Evolutionary conservation across 1,140 invertebrate species (phyloP).

Genomic region (Pantala flavescens): DNA sequence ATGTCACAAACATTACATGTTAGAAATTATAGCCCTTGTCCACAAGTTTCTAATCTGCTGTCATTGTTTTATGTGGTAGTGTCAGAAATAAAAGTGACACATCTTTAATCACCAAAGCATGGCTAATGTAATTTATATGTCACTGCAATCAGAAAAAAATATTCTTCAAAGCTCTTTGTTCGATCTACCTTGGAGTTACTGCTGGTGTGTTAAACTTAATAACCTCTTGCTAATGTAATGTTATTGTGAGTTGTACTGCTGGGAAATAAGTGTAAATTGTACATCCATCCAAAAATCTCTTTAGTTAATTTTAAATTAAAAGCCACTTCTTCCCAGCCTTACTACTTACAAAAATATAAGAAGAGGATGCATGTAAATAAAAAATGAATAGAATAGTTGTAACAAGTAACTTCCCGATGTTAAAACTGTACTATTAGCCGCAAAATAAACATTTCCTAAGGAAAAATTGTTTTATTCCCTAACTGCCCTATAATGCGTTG

Average conservation of each 20-base stretch:
- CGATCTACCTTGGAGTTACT: background rate
- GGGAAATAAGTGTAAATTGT: background rate
- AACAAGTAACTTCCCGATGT: constrained; percentile 1
- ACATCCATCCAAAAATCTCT: background rate
- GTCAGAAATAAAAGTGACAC: background rate
- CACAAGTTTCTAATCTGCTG: background rate
- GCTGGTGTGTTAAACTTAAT: constrained; percentile 9
- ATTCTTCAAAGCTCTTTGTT: background rate
- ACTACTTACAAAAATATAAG: background rate
- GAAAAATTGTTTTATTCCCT: background rate
- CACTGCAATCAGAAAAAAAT: background rate
- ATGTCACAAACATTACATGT: constrained; percentile 3
- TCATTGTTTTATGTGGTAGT: constrained; percentile 2
- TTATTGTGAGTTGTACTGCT: background rate
- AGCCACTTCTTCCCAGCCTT: background rate
- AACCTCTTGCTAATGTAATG: constrained; percentile 6
- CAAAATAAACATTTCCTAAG: background rate
- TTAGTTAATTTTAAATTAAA: background rate
- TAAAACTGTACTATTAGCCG: background rate
- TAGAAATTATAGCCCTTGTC: constrained; percentile 6
- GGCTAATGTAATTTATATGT: constrained; percentile 4
- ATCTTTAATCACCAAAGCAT: constrained; percentile 7
- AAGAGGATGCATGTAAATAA: constrained; percentile 5
- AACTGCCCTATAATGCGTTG: too few relatives aligned
- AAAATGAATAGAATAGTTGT: background rate